Percentiles rank a stretch among this genome's conserved stretches.
These are phyloP conservation scores for Xestia ashworthii DNA, from an alignment of 2,888 invertebrate species.

Conservation along the genomic window DNA sequence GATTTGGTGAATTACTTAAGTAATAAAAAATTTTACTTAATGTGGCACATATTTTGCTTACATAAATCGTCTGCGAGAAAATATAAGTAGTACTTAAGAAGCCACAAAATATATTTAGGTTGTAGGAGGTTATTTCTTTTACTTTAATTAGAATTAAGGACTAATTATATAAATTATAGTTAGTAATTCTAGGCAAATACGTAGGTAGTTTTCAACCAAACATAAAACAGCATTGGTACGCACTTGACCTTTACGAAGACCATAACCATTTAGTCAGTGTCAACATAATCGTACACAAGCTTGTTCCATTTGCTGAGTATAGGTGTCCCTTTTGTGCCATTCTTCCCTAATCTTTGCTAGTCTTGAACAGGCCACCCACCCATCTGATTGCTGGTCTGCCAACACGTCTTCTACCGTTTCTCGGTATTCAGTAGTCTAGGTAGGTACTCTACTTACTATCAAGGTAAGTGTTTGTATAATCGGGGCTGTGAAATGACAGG, in stretches of 20 bases:
- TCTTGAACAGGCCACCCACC: too few relatives aligned
- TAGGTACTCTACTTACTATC: neutral
- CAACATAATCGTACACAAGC: too few relatives aligned
- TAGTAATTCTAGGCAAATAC: neutral
- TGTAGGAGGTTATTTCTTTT: neutral
- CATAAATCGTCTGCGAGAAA: constrained; percentile 3
- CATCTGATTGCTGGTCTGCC: neutral
- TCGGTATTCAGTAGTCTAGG: neutral
- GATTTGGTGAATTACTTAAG: neutral
- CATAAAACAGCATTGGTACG: neutral
- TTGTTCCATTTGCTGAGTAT: too few relatives aligned
- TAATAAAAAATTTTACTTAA: constrained; percentile 10
- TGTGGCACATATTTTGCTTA: constrained; percentile 14
- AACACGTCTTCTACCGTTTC: neutral
- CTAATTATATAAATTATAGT: neutral
- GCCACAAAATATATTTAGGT: constrained; percentile 2
- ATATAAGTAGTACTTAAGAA: constrained; percentile 5
- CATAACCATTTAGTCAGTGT: too few relatives aligned
- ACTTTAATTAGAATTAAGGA: constrained; percentile 4
- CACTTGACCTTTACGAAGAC: too few relatives aligned
- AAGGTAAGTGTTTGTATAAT: neutral
- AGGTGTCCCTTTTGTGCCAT: too few relatives aligned
- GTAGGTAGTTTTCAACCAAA: neutral
- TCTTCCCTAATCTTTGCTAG: too few relatives aligned
- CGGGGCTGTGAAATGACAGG: neutral